These are phyloP conservation scores for Pteruthius melanotis DNA, from an alignment of 2,113 vertebrate species.

Conservation along the genomic window DNA sequence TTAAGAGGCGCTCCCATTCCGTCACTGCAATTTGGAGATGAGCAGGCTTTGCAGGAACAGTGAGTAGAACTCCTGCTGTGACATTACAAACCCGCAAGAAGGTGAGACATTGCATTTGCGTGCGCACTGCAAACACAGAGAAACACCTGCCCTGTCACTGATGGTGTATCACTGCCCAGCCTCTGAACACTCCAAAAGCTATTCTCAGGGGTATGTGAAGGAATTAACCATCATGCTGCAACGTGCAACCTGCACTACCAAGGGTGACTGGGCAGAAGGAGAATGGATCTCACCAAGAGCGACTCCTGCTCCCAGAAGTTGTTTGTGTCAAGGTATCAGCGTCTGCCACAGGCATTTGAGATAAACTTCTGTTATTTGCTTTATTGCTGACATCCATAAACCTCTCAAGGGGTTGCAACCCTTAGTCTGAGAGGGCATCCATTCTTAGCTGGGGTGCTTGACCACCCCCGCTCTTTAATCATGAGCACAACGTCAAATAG, in stretches of 20 bases:
- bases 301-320: background rate
- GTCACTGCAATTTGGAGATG: background rate
- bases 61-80: background rate
- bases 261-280: background rate
- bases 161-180: background rate
- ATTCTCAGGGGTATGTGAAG: background rate
- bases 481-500: fast-evolving
- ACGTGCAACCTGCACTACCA: background rate
- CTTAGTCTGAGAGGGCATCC: background rate
- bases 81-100: background rate
- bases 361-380: background rate
- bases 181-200: background rate
- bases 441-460: background rate
- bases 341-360: background rate
- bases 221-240: background rate
- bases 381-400: background rate
- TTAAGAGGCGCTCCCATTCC: background rate
- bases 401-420: background rate
- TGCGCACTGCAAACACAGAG: background rate
- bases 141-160: background rate
- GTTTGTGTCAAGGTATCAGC: background rate
- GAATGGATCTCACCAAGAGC: background rate
- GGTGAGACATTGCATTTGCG: background rate
- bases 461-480: background rate
- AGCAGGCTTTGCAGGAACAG: background rate